Evolutionary conservation across 2,888 invertebrate species (phyloP), one percentile per base, ranked within the genome.

Genomic region (Panorpa germanica): DNA sequence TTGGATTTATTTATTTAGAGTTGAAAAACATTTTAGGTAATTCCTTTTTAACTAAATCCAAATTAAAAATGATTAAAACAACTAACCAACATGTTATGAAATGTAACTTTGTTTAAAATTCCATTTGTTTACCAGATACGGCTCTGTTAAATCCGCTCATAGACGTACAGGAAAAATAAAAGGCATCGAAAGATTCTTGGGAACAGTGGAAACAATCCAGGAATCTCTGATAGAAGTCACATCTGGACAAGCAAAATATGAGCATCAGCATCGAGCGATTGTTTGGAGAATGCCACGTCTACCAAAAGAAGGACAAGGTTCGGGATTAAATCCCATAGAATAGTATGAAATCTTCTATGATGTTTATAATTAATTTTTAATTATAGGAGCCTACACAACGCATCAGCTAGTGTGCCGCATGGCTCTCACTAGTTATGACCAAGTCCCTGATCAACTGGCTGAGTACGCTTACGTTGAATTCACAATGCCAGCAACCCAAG

Each of bases 1-100:
- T 49, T 99, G 98, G 98, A 95, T 98, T 47, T 98, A 98, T 57
- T 63, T 96, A 47, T 98, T 98, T 61, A 70, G 98, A 36, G 91
- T 93, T 25, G 98, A 99, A 56, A 93, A 93, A 49, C 86, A 95
- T 54, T 96, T 96, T 55, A 53, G 63, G 48, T 63, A 51, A 33
- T 8, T 3, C 18, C 5, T 23, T 9, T 19, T 17, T 14, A 4
- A 15, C 8, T 18, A 15, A 8, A 25, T n/a, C 11, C 14, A 9
- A 25, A 19, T 17, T 25, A 19, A 9, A 5, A 31, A 21, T 15
- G 21, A 16, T 4, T 4, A 10, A 13, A 4, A 16, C 7, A 2
- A 9, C 17, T 12, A 16, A 23, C 16, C 5, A 23, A 8, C 11
- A 10, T 23, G 12, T 29, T 4, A 10, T 19, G 25, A 6, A 7